phyloP scores from a whole-genome alignment of 2,888 invertebrate species.

The Hirtodrosophila duncani region DNA sequence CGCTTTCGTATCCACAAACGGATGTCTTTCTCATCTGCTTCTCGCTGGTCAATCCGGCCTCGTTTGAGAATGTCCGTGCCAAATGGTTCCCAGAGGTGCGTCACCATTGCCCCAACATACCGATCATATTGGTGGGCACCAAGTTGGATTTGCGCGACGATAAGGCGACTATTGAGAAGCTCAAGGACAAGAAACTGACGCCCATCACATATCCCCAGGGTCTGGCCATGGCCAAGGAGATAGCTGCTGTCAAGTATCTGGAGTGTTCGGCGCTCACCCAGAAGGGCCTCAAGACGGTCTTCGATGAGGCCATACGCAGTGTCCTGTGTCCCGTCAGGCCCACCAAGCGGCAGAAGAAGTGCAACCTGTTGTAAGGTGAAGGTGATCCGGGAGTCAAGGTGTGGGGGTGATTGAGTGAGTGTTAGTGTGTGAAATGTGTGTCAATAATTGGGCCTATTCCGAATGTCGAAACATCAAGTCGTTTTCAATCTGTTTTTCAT shows the following conservation, averaged over 20 bases:
- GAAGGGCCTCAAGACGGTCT: slow-evolving; percentile 76
- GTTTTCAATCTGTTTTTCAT: too few relatives aligned
- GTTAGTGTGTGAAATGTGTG: too few relatives aligned
- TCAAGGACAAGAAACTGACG: slow-evolving; percentile 76
- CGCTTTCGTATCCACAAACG: slow-evolving; percentile 76
- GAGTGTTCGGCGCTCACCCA: slow-evolving; percentile 76
- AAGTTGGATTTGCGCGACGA: slow-evolving; percentile 76
- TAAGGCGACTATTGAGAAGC: slow-evolving; percentile 75
- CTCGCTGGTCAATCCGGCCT: slow-evolving; percentile 76
- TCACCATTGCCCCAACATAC: slow-evolving; percentile 76
- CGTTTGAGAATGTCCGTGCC: slow-evolving; percentile 76
- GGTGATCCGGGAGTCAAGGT: neutral
- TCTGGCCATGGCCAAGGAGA: slow-evolving; percentile 77
- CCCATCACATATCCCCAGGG: slow-evolving; percentile 77
- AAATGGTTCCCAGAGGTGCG: slow-evolving; percentile 78
- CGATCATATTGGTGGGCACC: slow-evolving; percentile 76
- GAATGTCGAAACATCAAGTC: too few relatives aligned
- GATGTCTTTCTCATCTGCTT: slow-evolving; percentile 77
- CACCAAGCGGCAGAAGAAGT: slow-evolving; percentile 61
- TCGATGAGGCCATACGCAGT: slow-evolving; percentile 77
- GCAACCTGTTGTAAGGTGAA: slow-evolving; percentile 55
- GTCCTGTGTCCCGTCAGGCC: slow-evolving; percentile 76
- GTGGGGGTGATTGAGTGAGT: neutral
- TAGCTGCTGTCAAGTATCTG: slow-evolving; percentile 76
- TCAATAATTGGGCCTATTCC: too few relatives aligned